A percentile compares a stretch with the other conserved stretches of the same genome.
Evolutionary conservation across 2,797 vertebrate species (phyloP).

Genomic region (Salmo trutta): DNA sequence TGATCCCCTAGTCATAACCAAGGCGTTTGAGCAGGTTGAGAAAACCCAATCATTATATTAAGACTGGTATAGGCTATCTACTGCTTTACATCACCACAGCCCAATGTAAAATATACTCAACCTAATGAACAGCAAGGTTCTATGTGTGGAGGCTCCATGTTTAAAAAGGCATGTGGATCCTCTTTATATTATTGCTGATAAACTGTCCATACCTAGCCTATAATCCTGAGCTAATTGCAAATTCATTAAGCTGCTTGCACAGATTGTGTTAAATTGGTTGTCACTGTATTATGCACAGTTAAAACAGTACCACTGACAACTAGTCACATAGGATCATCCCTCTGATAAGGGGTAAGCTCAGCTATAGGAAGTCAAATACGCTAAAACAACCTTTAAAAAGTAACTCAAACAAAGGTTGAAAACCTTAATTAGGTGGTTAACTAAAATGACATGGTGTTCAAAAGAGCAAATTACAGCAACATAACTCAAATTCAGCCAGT

Average conservation of each 20-base stretch:
- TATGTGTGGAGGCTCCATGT: conserved; percentile 21
- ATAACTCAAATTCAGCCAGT: neutral
- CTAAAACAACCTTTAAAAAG: conserved; percentile 7
- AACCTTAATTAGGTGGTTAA: conserved; percentile 31
- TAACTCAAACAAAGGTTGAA: neutral
- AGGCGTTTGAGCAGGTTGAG: conserved; percentile 30
- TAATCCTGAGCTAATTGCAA: conserved; percentile 50
- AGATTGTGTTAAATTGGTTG: conserved; percentile 12
- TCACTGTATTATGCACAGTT: conserved; percentile 40
- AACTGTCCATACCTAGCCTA: conserved; percentile 42
- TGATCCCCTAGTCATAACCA: conserved; percentile 47
- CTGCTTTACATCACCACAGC: conserved; percentile 18
- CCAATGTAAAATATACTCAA: conserved; percentile 51
- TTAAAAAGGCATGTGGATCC: conserved; percentile 21
- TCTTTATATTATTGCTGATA: conserved; percentile 41
- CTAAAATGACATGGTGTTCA: conserved; percentile 13
- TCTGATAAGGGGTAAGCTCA: conserved; percentile 42
- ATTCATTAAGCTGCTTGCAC: conserved; percentile 49
- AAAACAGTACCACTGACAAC: conserved; percentile 34
- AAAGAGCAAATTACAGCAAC: neutral
- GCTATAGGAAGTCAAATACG: conserved; percentile 45
- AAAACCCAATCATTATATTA: conserved; percentile 46
- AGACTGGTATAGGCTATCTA: conserved; percentile 43
- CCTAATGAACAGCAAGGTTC: conserved; percentile 45
- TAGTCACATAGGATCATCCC: conserved; percentile 18